A percentile compares a stretch with the other conserved stretches of the same genome.
phyloP scores from a whole-genome alignment of 64 coral and sea anemone species.

The Platygyra sinensis region DNA sequence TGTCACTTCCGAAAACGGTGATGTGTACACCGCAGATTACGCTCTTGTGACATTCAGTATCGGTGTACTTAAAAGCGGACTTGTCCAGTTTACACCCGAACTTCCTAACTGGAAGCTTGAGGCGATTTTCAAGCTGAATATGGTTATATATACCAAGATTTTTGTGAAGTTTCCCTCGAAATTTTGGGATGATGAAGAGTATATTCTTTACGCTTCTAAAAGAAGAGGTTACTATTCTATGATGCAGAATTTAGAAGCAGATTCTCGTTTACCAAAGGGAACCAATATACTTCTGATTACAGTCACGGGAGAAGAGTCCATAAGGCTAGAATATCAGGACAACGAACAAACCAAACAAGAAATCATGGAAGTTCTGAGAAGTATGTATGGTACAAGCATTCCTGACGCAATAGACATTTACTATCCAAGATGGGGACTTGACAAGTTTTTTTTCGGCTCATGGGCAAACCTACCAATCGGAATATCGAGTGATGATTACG shows the following conservation, averaged over 20 bases:
- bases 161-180: conserved; percentile 77
- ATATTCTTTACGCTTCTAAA: conserved; percentile 71
- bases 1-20: conserved; percentile 44
- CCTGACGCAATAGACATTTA: conserved; percentile 58
- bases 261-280: conserved; percentile 54
- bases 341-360: conserved; percentile 46
- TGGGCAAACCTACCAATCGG: conserved; percentile 75
- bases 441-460: conserved; percentile 45
- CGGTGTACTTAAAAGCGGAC: conserved; percentile 72
- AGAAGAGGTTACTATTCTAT: conserved; percentile 69
- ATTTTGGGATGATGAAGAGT: conserved; percentile 82
- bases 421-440: conserved; percentile 59
- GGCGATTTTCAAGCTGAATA: conserved; percentile 73
- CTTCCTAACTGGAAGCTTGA: conserved; percentile 68
- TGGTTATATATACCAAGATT: conserved; percentile 83
- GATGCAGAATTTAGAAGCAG: conserved; percentile 78
- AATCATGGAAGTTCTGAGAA: conserved; percentile 69
- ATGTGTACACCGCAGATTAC: conserved; percentile 55
- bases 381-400: conserved; percentile 64
- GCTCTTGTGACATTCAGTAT: conserved; percentile 78
- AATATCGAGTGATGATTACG: conserved; percentile 59
- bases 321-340: conserved; percentile 61
- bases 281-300: conserved; percentile 76
- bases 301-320: conserved; percentile 72
- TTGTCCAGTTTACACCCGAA: conserved; percentile 37